These are phyloP conservation scores for Pollachius pollachius DNA, from an alignment of 2,113 vertebrate species.

Conservation along the genomic window DNA sequence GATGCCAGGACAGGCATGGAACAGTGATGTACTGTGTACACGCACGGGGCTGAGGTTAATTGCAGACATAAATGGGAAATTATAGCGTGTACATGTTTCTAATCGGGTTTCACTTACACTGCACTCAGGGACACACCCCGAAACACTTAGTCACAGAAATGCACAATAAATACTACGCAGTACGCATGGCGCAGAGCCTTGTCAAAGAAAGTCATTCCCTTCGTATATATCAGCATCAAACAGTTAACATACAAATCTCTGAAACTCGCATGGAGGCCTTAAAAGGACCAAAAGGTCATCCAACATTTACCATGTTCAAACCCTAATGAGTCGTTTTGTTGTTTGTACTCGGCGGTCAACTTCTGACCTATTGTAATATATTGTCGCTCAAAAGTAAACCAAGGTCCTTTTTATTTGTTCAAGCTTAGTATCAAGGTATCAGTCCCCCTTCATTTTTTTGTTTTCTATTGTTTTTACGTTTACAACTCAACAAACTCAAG, in stretches of 20 bases:
- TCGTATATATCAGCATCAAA: background rate
- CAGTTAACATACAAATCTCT: too few species aligned
- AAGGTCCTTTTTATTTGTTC: too few species aligned
- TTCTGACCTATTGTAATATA: too few species aligned
- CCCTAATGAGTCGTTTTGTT: too few species aligned
- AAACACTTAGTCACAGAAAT: slow-evolving; percentile 19
- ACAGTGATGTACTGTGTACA: slow-evolving; percentile 46
- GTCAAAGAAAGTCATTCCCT: background rate
- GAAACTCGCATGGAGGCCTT: too few species aligned
- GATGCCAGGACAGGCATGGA: slow-evolving; percentile 41
- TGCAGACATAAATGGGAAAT: slow-evolving; percentile 51
- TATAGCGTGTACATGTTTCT: slow-evolving; percentile 32
- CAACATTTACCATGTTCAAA: too few species aligned
- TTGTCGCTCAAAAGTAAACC: too few species aligned
- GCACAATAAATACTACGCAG: background rate
- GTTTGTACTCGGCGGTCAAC: too few species aligned
- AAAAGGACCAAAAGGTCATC: too few species aligned
- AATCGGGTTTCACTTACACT: slow-evolving; percentile 21
- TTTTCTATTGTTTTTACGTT: too few species aligned
- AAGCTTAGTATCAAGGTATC: too few species aligned
- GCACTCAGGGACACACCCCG: slow-evolving; percentile 18
- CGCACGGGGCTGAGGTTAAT: slow-evolving; percentile 47
- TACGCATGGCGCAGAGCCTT: background rate
- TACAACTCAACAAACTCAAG: background rate
- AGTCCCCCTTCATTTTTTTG: too few species aligned